Conservation (phyloP, 2,888 invertebrate species). For the Nephrotoma appendiculata region DNA sequence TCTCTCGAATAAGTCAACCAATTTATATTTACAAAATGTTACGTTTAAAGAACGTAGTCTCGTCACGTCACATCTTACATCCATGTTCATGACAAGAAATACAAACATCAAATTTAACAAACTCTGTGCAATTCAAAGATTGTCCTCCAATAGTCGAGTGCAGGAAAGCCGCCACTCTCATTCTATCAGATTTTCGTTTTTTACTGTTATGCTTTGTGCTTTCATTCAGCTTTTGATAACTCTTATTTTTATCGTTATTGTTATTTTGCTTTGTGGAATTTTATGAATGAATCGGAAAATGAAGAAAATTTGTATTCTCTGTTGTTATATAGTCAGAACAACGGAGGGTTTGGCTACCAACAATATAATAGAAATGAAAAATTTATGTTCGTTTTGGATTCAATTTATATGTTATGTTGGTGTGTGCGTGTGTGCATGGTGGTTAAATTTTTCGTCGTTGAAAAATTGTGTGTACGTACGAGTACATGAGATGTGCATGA, state of each 20-base stretch:
- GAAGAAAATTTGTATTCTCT: background rate
- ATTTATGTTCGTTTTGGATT: background rate
- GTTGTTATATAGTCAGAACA: background rate
- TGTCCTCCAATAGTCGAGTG: background rate
- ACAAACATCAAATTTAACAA: background rate
- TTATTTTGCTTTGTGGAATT: background rate
- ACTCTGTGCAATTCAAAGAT: background rate
- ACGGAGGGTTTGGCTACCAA: background rate
- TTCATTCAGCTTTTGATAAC: background rate
- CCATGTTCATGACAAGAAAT: background rate
- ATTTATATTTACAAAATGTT: no score
- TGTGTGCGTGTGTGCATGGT: background rate
- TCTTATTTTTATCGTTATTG: background rate
- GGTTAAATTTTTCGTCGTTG: background rate
- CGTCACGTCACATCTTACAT: background rate
- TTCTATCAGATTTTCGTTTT: background rate
- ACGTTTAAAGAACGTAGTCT: background rate
- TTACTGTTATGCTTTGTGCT: background rate
- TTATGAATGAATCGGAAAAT: background rate
- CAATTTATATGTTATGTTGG: background rate
- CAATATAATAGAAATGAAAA: background rate
- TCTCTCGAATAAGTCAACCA: no score
- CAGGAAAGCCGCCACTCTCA: background rate
- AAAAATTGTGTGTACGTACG: background rate
- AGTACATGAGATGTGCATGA: background rate